Base-by-base conservation (phyloP, 92 coral and sea anemone species). In the Epizoanthus scotinus region DNA sequence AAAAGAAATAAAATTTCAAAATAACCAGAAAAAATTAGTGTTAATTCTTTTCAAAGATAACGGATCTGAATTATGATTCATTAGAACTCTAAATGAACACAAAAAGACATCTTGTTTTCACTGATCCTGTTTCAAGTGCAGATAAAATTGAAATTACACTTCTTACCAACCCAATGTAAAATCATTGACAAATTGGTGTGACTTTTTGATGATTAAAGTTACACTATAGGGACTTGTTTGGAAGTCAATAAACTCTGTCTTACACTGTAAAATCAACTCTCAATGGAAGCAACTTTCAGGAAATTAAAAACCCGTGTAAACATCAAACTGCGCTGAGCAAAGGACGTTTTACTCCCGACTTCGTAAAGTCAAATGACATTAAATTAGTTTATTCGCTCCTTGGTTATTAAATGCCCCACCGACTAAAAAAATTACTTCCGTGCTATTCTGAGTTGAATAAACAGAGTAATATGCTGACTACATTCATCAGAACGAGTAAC, bases 291-390 rank as follows among this genome's bases (percentile, higher is more conserved):
- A 63, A 38, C 54, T 36, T 75, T 59, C 81, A 75, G 81, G 81
- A 75, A 75, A 75, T 75, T 75, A 75, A 75, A 75, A 73, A 75
- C 44, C 25, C 38, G 12, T 34, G 63, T 59, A 38, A 75, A 75
- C 81, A 75, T 75, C 67, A 75, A 75, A 58, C 67, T 38, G 81
- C 59, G 68, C 36, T 53, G 54, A 75, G 67, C 55, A 52, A 58
- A 13, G 34, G 81, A 75, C 81, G 40, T 75, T 59, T 75, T 75
- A 59, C 81, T 59, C 67, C 13, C 56, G 44, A 75, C 60, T 44
- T 75, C 81, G 61, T 67, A 10, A 75, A 75, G 81, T 59, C 67
- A 75, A 75, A 75, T 75, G 81, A 75, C 81, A 57, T 75, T 59
- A 75, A 75, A 75, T 75, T 75, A 75, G 81, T 75, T 59, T 75